Base-by-base conservation (phyloP, 1,140 invertebrate species). In the Drosophila micromelanica region DNA sequence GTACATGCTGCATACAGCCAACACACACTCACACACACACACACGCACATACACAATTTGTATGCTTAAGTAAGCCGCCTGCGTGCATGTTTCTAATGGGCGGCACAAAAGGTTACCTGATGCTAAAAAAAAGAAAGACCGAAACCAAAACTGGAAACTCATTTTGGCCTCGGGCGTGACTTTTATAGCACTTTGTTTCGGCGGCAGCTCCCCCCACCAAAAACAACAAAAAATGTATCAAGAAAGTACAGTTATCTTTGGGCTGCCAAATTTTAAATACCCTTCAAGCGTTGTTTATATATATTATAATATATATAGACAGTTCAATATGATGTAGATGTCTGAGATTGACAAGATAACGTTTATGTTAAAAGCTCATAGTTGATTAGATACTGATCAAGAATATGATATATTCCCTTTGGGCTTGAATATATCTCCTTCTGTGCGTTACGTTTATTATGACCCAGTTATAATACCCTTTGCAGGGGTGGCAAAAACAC, bases 61-160 rank as follows among this genome's bases (percentile, higher is more conserved):
- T 82, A 82, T 82, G 79, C 82, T 82, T 89, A 87, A 87, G 82
- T 89, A 87, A 87, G 82, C 82, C 82, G 78, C 52, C 82, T 86
- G 82, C 81, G 82, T 87, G 82, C 84, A 87, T 87, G 82, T 89
- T 87, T 87, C 78, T 87, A 87, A 87, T 87, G 84, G 82, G 82
- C 82, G 84, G 82, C 82, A 89, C 82, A 87, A 87, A 87, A 89
- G 82, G 82, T 87, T 87, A 82, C 82, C 82, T 87, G 82, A 86
- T 86, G 81, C 78, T 87, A 78, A 81, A 75, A 63, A 68, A 48
- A 51, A 54, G 48, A 30, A 64, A 73, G n/a, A 42, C 37, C 32
- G 59, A 77, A 70, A 75, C 65, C 65, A 78, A 73, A 86, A 81
- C 76, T 64, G 76, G 70, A 89, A 89, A 90, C 80, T 90, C 85